Base-by-base conservation (phyloP, 1,140 invertebrate genomes). In the Leptoteleia sp. region DNA sequence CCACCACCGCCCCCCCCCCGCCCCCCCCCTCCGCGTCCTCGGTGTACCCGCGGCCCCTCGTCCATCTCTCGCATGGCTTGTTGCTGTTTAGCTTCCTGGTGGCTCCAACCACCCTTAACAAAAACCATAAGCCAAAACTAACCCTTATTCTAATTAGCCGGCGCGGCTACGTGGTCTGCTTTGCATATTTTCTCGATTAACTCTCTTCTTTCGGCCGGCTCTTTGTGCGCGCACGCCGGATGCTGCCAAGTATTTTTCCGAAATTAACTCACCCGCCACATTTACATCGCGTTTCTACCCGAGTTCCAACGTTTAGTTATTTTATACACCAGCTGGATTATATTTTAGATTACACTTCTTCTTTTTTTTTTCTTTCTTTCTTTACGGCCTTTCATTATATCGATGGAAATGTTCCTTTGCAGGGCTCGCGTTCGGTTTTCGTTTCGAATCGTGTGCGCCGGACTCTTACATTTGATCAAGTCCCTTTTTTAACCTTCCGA, bases 131-230 rank as follows among this genome's bases (percentile, higher is more conserved):
- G 87, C 86, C 84, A 86, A 87, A 87, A 84, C 84, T 85, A 87
- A 87, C 87, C 87, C 85, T 88, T 87, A 86, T 87, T 88, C 86
- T 88, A 88, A 88, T 88, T 88, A 88, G 82, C 75, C 79, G 76
- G 48, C 73, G 72, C 80, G 70, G 79, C 83, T 83, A 82, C 82
- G 82, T 79, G 79, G 79, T 73, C 83, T 81, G 72, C 70, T 83
- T 86, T 86, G 83, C 84, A 86, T 88, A 86, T 84, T 87, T 83
- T 83, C 86, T 83, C 83, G 81, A 85, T 87, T 86, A 84, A 83
- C 81, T 80, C 84, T 65, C 82, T 72, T 83, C 84, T 81, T 80
- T 71, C 42, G 15, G 7, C 52, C 19, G n/a, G 17, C 25, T 38
- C 65, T 70, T 77, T 77, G 59, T 71, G 13, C 38, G 40, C 50